A percentile compares a stretch with the other conserved stretches of the same genome.
Conservation (phyloP, 2,113 vertebrate genomes). For the Solea senegalensis region DNA sequence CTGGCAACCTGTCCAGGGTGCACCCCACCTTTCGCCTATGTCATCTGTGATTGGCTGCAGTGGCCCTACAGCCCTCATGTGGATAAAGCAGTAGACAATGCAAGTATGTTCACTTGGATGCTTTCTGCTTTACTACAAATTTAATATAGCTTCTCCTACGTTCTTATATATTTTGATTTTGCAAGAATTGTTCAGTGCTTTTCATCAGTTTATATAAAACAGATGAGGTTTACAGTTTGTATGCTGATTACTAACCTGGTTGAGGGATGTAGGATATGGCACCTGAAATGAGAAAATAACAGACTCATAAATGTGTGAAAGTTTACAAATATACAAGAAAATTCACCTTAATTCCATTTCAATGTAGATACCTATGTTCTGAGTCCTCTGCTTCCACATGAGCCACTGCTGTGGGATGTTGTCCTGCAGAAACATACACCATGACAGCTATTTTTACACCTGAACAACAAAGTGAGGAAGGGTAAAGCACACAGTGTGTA, state of each 20-base stretch:
- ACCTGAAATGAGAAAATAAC: constrained; percentile 60
- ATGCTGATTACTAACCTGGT: constrained; percentile 60
- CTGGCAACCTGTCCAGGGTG: no score
- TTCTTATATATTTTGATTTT: no score
- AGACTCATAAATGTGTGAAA: neutral
- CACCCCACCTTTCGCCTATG: no score
- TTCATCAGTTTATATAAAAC: neutral
- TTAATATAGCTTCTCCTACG: no score
- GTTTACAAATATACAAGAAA: neutral
- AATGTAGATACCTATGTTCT: constrained; percentile 75
- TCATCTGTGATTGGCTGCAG: no score
- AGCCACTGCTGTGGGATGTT: constrained; percentile 82
- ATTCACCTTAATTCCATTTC: neutral
- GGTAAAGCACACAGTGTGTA: neutral
- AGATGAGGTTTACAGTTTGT: neutral
- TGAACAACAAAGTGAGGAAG: neutral
- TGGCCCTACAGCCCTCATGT: no score
- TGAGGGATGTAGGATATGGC: constrained; percentile 80
- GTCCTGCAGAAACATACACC: constrained; percentile 64
- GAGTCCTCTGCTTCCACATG: constrained; percentile 81
- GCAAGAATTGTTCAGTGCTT: no score
- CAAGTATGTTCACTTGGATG: no score
- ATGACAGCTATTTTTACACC: neutral
- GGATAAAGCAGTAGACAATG: no score
- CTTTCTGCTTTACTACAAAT: no score